Evolutionary conservation across 2,797 vertebrate species (phyloP), one percentile per base, ranked within the genome.

Genomic region (Acanthurus leucopareius): DNA sequence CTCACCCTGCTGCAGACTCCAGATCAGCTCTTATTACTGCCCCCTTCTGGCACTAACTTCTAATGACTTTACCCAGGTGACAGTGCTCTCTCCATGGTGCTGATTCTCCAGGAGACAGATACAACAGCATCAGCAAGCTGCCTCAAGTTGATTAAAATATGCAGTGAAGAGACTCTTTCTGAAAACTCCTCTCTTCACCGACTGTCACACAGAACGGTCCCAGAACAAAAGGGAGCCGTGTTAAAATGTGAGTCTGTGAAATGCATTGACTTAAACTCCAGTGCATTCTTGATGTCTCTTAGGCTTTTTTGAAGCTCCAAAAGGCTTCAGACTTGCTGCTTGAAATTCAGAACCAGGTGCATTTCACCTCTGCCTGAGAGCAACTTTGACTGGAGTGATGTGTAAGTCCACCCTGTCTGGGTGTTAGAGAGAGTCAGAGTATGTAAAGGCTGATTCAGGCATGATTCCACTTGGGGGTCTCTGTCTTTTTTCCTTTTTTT

Each of bases 81-180:
- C 49, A 4, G 76, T 32, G 89, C 92, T 94, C 45, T 94, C 45
- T 94, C 92, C 89, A 44, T 86, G 93, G 93, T 94, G 86, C 92
- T 94, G 93, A 91, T 80, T 35, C 68, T 64, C 48, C 57, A 58
- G 57, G 69, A 32, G 2, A 44, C 3, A 15, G 9, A 8, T 25
- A 32, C 47, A 38, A 15, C 47, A 1, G 1, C 35, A n/a, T 1
- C 62, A 20, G 20, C 57, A 11, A 1, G 56, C 58, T 63, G 13
- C 17, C 22, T 44, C n/a, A 49, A 47, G 20, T 44, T 28, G 0
- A 35, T 42, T 54, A 38, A 51, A 64, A 65, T 60, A 42, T 28
- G 49, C 20, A 40, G 45, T 75, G 40, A 48, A 59, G 44, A 32
- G 35, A 48, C 19, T 73, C 19, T 32, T 59, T 22, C 11, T 32